Evolutionary conservation across 1,140 invertebrate genomes (phyloP), one percentile per base, ranked within the genome.

Genomic region (Lysiphlebus fabarum): DNA sequence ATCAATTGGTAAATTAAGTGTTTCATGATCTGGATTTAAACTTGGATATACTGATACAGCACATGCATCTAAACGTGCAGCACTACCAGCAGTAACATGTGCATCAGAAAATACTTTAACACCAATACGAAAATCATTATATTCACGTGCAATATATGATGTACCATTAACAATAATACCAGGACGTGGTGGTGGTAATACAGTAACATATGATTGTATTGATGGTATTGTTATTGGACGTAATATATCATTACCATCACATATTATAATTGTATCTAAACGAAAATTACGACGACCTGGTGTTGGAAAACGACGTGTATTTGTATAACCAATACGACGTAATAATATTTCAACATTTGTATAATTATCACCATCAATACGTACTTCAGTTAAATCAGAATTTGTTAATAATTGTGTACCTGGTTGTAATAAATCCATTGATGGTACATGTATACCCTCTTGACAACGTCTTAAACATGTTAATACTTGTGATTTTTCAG

Each of bases 1-100:
- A 64, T 88, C 85, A 55, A 86, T 86, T 6, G 91, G 90, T 37
- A 95, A 82, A 38, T 85, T 82, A 34, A 96, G 77, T 51, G 88
- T 90, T 76, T 98, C 95, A 75, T 96, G 92, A 75, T 96, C 93
- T 0, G 93, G 91, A 82, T 97, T 96, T 43, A 98, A 81, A 34
- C 92, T 92, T 9, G 95, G 94, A 73, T 95, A 95, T 44, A 97
- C 93, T 36, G 89, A 89, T 42, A 97, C 89, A 36, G 89, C 88
- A 78, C 95, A 98, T 11, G 91, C 91, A 71, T 97, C 95, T 53
- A 96, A 71, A 69, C 87, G 85, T 67, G 77, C 80, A 17, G 79
- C 80, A 17, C 72, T 80, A 41, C 79, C 82, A 5, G 89, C 87
- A 40, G 83, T 83, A 34, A 95, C 87, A 44, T 83, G 81, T 7